A percentile compares a stretch with the other conserved stretches of the same genome.
Evolutionary conservation across 2,797 vertebrate species (phyloP).

Genomic region (Syngnathus acus): DNA sequence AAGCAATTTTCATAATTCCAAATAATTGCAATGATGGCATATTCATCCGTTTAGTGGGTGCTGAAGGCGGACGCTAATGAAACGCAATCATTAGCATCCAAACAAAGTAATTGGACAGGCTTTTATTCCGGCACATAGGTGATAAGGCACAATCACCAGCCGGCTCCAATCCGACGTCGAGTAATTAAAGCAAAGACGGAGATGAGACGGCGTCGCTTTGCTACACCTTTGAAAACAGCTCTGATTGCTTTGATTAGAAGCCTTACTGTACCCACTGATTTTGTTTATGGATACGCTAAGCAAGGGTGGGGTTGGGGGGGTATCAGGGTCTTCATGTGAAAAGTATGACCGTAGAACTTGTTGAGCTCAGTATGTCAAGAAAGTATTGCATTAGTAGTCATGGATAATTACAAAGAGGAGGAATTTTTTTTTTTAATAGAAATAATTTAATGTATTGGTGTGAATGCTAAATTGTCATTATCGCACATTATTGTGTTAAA

Average conservation of each 20-base stretch:
- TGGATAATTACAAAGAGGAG: too few relatives aligned
- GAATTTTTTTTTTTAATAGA: too few relatives aligned
- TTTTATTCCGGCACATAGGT: slow-evolving; percentile 88
- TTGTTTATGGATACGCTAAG: slow-evolving; percentile 81
- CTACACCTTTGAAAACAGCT: slow-evolving; percentile 95
- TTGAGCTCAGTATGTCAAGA: neutral
- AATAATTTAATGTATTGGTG: too few relatives aligned
- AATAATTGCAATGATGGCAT: slow-evolving; percentile 99
- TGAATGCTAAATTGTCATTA: too few relatives aligned
- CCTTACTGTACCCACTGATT: slow-evolving; percentile 90
- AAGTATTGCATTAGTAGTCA: too few relatives aligned
- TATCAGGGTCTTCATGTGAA: neutral
- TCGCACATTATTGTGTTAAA: too few relatives aligned
- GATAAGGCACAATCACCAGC: slow-evolving; percentile 94
- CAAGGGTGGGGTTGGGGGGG: slow-evolving; percentile 24
- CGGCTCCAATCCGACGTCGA: slow-evolving; percentile 72
- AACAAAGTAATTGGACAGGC: slow-evolving; percentile 99
- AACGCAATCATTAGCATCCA: slow-evolving; percentile 99
- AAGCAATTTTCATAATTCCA: slow-evolving; percentile 99
- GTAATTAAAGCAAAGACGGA: slow-evolving; percentile 97
- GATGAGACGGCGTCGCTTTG: slow-evolving; percentile 83
- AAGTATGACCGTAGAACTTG: slow-evolving; percentile 12
- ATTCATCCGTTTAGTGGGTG: slow-evolving; percentile 98
- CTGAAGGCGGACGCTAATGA: slow-evolving; percentile 99
- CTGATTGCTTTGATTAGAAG: slow-evolving; percentile 99